Evolutionary conservation across 2,113 vertebrate species (phyloP), one percentile per base, ranked within the genome.

Genomic region (Phalacrocorax carbo): DNA sequence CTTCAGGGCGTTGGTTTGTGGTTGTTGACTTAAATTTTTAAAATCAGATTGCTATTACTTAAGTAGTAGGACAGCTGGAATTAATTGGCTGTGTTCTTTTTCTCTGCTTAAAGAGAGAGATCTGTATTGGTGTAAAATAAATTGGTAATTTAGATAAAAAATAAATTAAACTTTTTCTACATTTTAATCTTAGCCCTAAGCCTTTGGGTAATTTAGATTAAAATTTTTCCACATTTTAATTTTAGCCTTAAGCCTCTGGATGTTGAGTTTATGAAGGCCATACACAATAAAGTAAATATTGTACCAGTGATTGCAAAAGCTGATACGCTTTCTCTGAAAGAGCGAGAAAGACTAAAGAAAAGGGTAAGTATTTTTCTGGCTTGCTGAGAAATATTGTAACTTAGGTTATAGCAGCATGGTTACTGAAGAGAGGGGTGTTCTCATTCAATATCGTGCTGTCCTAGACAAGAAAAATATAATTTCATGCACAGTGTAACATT

Each of bases 271-370:
- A 98, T 99, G 98, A 98, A 98, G 93, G 98, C 98, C 5, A 98
- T 99, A 66, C 98, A 98, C 96, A 98, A 98, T 81, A 98, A 98
- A 90, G 98, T 99, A 36, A 99, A 98, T 22, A 98, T 99, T 16
- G 98, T 98, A 29, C 98, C 98, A 38, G 98, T 99, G 91, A 98
- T 99, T 40, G 98, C 98, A 36, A 98, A 99, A 87, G 98, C 98
- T 5, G 98, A 99, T 88, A 98, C 98, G 0, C 98, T 99, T 60
- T 98, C 98, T 10, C 95, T 99, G 97, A 99, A 98, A 94, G 99
- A 99, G 86, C 95, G 99, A 58, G 99, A 99, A 96, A 98, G 99
- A 87, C 98, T 99, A 34, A 99, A 99, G 97, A 99, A 99, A 95
- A 98, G 99, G 98, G 99, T 99, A 97, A 97, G 98, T 62, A 15